Base-by-base conservation (phyloP, 2,113 vertebrate species). In the Saguinus midas region DNA sequence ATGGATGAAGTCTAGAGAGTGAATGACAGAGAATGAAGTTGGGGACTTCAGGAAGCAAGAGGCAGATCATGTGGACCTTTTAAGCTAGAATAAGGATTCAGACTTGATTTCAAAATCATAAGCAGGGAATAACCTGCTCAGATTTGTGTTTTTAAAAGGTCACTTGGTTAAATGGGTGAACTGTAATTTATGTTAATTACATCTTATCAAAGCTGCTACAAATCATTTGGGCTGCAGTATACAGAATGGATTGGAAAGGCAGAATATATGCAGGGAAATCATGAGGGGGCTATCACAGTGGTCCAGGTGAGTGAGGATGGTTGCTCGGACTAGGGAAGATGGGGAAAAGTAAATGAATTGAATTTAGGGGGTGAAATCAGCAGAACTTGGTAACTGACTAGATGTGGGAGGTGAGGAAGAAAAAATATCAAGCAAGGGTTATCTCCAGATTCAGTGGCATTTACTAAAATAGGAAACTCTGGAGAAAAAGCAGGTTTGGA, bases 341-440 rank as follows among this genome's bases (percentile, higher is more conserved):
- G 43, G 25, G 37, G 3, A 75, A 9, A 79, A 78, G 78, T 61
- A 76, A 87, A 58, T 35, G 21, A 78, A 91, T 78, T 66, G 25
- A 52, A 58, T 21, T 50, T 80, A 50, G 25, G 27, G 68, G 21
- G 37, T 64, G 94, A 87, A 40, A 72, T 64, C 37, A 92, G 72
- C 70, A 92, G 48, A 61, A 96, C 37, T 78, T 91, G 40, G 37
- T 87, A 84, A 97, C 79, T 90, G 57, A 94, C 16, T 75, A 87
- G 68, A 92, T 81, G 9, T 72, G 64, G 43, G 79, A 75, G 50
- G 20, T 66, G 32, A 72, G 1, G 25, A 50, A 81, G 25, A 81
- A 50, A 75, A 96, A 21, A 8, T 79, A 35, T 84, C 70, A 87
- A 91, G 32, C 13, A 32, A 45, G 21, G n/a, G 50, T 82, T 76